phyloP scores from a whole-genome alignment of 2,797 vertebrate species.

The Coreius guichenoti region DNA sequence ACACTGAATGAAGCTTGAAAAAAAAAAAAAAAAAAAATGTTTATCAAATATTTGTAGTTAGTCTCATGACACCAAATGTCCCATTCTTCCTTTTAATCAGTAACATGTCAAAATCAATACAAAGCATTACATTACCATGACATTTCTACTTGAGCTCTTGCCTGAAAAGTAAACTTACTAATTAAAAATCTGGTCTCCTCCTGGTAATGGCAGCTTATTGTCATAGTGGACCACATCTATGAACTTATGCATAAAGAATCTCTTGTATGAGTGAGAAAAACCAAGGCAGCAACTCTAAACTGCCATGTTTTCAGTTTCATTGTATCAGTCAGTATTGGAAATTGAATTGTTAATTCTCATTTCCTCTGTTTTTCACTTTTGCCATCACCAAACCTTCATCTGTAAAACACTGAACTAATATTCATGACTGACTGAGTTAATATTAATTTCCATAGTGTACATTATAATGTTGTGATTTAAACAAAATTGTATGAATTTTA shows the following conservation, averaged over 20 bases:
- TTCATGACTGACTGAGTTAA: not conserved
- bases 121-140: not conserved
- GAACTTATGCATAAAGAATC: not conserved
- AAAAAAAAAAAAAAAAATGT: not conserved
- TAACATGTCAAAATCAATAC: constrained; percentile 15
- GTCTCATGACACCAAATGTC: not conserved
- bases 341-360: not conserved
- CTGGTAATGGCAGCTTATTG: not conserved
- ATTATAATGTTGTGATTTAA: not conserved
- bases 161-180: not conserved
- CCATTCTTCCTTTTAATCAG: constrained; percentile 29
- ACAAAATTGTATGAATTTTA: not conserved
- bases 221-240: not conserved
- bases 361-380: not conserved
- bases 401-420: not conserved
- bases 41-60: constrained; percentile 12
- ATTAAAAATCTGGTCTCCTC: not conserved
- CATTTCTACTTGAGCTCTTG: not conserved
- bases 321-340: not conserved
- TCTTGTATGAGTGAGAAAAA: not conserved
- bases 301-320: no score
- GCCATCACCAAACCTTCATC: not conserved
- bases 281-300: not conserved
- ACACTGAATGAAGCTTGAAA: not conserved
- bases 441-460: not conserved